A percentile compares a stretch with the other conserved stretches of the same genome.
These are phyloP conservation scores for Ispidina lecontei DNA, from an alignment of 2,797 vertebrate species.

Conservation along the genomic window DNA sequence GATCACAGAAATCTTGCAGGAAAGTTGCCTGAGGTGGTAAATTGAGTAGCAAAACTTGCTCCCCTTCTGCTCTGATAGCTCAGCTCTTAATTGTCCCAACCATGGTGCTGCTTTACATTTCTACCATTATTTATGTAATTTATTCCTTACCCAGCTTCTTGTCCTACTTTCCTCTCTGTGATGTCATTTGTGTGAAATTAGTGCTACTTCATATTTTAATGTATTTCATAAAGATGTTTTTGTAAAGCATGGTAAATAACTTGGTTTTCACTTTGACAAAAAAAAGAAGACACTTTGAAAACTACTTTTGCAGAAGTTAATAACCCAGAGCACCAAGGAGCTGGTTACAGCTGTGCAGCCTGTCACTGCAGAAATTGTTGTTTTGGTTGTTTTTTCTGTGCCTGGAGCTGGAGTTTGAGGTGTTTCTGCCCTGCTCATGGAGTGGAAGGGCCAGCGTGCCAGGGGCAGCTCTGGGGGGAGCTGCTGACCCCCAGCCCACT, in stretches of 20 bases:
- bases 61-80: neutral
- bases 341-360: neutral
- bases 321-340: neutral
- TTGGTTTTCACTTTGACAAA: neutral
- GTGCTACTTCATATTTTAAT: neutral
- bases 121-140: neutral
- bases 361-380: neutral
- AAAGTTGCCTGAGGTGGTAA: accelerated
- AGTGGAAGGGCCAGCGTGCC: neutral
- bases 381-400: no score
- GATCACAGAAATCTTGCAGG: neutral
- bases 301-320: neutral
- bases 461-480: neutral
- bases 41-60: neutral
- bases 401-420: neutral
- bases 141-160: neutral
- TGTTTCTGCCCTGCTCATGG: neutral
- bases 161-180: neutral
- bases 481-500: accelerated
- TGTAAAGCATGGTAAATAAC: neutral
- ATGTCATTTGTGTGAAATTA: neutral
- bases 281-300: neutral
- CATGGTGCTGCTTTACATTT: neutral
- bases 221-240: neutral
- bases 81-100: neutral